phyloP scores from a whole-genome alignment of 2,113 vertebrate genomes.

The Eptesicus fuscus region DNA sequence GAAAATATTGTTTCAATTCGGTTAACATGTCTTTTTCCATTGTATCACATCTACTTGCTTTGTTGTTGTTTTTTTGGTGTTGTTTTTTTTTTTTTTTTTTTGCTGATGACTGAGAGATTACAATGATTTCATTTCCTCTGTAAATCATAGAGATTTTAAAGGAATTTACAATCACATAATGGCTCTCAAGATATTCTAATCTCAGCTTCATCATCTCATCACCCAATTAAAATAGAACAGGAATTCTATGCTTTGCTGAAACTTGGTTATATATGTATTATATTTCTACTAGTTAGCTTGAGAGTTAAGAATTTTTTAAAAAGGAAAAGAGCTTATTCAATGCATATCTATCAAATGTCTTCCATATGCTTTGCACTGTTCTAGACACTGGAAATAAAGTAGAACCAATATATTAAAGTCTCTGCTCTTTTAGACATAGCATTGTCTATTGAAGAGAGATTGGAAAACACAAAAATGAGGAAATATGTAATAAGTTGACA shows the following conservation, averaged over 20 bases:
- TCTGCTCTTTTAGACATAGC: not conserved
- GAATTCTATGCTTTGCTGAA: conserved; percentile 16
- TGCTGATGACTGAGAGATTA: conserved; percentile 53
- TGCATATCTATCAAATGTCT: not conserved
- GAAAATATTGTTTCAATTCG: conserved; percentile 5
- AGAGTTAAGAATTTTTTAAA: not conserved
- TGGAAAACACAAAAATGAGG: not conserved
- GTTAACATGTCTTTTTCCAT: conserved; percentile 27
- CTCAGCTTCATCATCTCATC: conserved; percentile 13
- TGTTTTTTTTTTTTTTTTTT: too few species aligned
- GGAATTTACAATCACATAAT: conserved; percentile 55
- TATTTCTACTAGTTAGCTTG: not conserved
- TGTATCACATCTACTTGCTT: not conserved
- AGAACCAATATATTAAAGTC: not conserved
- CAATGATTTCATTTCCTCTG: conserved; percentile 57
- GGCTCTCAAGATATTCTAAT: conserved; percentile 45
- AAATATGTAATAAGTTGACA: not conserved
- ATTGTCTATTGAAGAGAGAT: not conserved
- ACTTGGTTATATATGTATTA: not conserved
- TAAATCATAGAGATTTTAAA: conserved; percentile 45
- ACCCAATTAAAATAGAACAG: conserved; percentile 55
- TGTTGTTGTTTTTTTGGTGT: not conserved
- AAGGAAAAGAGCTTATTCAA: not conserved
- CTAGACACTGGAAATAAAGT: not conserved
- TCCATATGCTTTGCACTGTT: not conserved